A percentile compares a stretch with the other conserved stretches of the same genome.
These are phyloP conservation scores for Telenomus remus DNA, from an alignment of 1,140 invertebrate genomes.

Conservation along the genomic window DNA sequence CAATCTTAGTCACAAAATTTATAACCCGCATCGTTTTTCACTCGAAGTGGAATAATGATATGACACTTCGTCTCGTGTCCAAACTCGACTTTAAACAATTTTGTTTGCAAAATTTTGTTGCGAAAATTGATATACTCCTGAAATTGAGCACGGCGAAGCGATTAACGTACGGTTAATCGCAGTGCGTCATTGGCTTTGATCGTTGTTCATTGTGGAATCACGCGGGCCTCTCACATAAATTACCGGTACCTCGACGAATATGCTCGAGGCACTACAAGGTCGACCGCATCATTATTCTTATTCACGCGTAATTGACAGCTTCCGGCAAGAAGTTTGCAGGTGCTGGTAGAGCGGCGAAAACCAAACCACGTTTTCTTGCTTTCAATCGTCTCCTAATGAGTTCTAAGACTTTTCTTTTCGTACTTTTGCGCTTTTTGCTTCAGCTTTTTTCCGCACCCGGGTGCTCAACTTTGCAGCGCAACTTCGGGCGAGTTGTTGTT, in stretches of 20 bases:
- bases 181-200: constrained; percentile 17
- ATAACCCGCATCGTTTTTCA: too few relatives aligned
- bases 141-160: constrained; percentile 8
- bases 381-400: constrained; percentile 53
- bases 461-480: constrained; percentile 26
- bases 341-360: constrained; percentile 17
- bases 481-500: constrained; percentile 34
- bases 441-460: constrained; percentile 17
- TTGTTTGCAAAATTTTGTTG: too few relatives aligned
- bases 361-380: constrained; percentile 21
- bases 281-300: constrained; percentile 48
- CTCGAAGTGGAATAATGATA: too few relatives aligned
- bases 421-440: neutral
- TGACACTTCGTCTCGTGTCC: too few relatives aligned
- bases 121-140: constrained; percentile 16
- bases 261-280: constrained; percentile 29
- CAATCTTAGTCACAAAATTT: too few relatives aligned
- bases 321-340: constrained; percentile 38
- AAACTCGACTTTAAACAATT: too few relatives aligned
- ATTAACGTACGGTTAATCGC: constrained; percentile 40
- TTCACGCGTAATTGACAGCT: constrained; percentile 40
- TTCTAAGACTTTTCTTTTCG: constrained; percentile 46
- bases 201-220: constrained; percentile 23
- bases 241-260: constrained; percentile 16
- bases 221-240: constrained; percentile 38